Evolutionary conservation across 2,113 vertebrate genomes (phyloP), one percentile per base, ranked within the genome.

Genomic region (Poeciliopsis turrubarensis): DNA sequence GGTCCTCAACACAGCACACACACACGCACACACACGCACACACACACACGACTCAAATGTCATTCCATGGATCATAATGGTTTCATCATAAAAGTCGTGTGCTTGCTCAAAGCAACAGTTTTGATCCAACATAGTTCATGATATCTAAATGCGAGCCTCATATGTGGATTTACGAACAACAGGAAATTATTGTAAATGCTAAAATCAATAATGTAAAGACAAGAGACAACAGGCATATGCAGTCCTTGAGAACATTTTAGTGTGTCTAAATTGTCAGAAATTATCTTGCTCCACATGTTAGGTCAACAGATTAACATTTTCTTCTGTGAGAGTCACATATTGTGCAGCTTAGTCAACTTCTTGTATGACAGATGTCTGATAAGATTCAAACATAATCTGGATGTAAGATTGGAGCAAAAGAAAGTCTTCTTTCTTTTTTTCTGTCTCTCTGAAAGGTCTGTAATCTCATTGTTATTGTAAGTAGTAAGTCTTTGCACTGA

Each of bases 381-480:
- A 72, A 85, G 83, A 83, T 81, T 86, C 77, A 72, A 70, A 86
- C 83, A 79, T 92, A 92, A 93, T 89, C 84, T 89, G 89, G 86
- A 44, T 86, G 93, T 92, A 86, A 76, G 62, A 64, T 72, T 78
- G 32, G 27, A 77, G 47, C 62, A 73, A 62, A 39, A 70, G 63
- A 79, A 68, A 66, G 15, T 77, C 61, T 22, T 51, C 63, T 47
- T 71, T 60, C 12, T 41, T 15, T 41, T 13, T 14, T 39, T 62
- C n/a, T n/a, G n/a, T 60, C 60, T 41, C 7, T 37, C 67, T 51
- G 22, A 54, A 54, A 84, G 78, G 67, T 60, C 37, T 30, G 60
- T 51, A 39, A 63, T 30, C n/a, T 73, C 64, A 68, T 44, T 39
- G 65, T 83, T 64, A 19, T 62, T 74, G 77, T 84, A 84, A 77